These are phyloP conservation scores for Hipparchia semele DNA, from an alignment of 2,888 invertebrate genomes.

Conservation along the genomic window DNA sequence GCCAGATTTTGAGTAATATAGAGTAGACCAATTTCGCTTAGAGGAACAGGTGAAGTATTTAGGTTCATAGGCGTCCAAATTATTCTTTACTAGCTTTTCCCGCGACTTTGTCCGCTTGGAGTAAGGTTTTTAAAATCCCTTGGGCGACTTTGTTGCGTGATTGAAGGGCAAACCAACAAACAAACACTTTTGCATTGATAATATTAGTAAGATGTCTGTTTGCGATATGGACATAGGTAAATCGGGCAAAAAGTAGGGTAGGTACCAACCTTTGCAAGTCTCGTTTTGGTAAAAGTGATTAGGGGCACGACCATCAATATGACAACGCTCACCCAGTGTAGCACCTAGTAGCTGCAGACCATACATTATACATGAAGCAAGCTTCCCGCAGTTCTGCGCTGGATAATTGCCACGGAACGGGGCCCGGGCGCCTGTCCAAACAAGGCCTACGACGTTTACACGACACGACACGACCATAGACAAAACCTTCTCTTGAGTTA, in stretches of 20 bases:
- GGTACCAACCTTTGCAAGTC: neutral
- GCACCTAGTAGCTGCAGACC: constrained; percentile 21
- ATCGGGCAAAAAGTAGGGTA: neutral
- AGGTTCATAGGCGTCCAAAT: no score
- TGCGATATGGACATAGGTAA: no score
- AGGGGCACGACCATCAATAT: constrained; percentile 9
- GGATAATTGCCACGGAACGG: constrained; percentile 56
- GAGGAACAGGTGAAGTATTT: no score
- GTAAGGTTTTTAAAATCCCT: no score
- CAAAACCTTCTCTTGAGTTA: neutral
- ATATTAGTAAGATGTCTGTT: neutral
- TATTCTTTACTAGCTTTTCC: no score
- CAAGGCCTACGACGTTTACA: constrained; percentile 44
- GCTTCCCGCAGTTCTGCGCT: constrained; percentile 38
- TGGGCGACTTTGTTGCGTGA: no score
- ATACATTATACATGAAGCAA: constrained; percentile 44
- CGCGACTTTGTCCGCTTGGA: no score
- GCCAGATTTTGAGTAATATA: no score
- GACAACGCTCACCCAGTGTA: constrained; percentile 28
- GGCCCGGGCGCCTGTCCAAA: constrained; percentile 55
- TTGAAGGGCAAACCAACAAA: no score
- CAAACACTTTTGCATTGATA: no score
- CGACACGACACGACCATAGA: constrained; percentile 33
- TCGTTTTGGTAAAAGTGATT: constrained; percentile 15
- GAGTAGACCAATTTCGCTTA: no score